Base-by-base conservation (phyloP, 2,113 vertebrate genomes). In the Pelvicachromis taeniatus region DNA sequence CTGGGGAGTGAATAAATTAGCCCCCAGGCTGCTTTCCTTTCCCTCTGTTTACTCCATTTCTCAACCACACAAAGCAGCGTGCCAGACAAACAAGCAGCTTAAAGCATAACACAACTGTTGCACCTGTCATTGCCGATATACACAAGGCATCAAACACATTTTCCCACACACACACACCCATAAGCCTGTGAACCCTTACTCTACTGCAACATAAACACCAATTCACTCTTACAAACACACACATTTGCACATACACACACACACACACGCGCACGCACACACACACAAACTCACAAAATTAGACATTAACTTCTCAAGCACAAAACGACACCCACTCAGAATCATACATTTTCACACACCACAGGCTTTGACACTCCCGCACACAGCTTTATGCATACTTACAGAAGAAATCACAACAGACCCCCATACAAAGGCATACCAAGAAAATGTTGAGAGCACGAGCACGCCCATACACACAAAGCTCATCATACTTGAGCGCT, bases 1-100 rank as follows among this genome's bases (percentile, higher is more conserved):
- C 94, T 89, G 85, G 91, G 92, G 92, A 93, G 93, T 86, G 94
- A 95, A 96, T 95, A 94, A 94, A 96, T 96, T 94, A 95, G 94
- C 91, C 95, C 93, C 93, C 86, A 88, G 95, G 94, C 94, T 89
- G 90, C 92, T 91, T 91, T 89, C 78, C 86, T 87, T 93, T 92
- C 91, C 88, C 90, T 91, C 90, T 92, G 94, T 95, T 94, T 95
- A 93, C 93, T 93, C 94, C 91, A 94, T 94, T 93, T 90, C 93
- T 93, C 93, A 94, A 94, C 89, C 93, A 94, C 93, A 94, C 88
- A 93, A 94, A 95, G 89, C 90, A 82, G 88, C 80, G 87, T 91
- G 90, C 83, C 92, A 92, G 92, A 92, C 94, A 95, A 93, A 94
- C 90, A 94, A 89, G 92, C 88, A 79, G 89, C 91, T 91, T 91